Conservation (phyloP, 2,888 invertebrate genomes). For the Melinopterus prodromus region DNA sequence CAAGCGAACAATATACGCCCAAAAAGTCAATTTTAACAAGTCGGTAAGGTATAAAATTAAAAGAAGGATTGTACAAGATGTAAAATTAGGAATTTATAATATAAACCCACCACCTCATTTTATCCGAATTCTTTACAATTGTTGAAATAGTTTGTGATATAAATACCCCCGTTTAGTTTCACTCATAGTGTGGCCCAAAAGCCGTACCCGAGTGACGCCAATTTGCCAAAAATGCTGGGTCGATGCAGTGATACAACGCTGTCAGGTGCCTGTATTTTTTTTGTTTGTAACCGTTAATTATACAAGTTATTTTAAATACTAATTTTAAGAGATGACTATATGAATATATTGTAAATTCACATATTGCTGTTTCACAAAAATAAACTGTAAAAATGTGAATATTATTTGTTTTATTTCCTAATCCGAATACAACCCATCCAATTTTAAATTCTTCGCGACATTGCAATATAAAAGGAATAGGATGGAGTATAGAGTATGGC, state of each 20-base stretch:
- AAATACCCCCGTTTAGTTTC: constrained; percentile 11
- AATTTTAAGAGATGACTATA: constrained; percentile 60
- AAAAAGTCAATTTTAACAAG: neutral
- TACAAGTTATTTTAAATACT: constrained; percentile 55
- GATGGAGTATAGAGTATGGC: no score
- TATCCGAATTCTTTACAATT: constrained; percentile 40
- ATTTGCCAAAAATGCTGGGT: neutral
- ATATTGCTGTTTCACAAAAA: constrained; percentile 61
- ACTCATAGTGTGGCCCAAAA: neutral
- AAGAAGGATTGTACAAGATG: neutral
- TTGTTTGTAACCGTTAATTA: constrained; percentile 56
- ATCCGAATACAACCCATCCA: neutral
- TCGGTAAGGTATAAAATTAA: neutral
- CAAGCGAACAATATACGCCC: neutral
- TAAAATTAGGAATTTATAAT: neutral
- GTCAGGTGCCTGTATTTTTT: constrained; percentile 60
- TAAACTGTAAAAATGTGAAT: constrained; percentile 50
- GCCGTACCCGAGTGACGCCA: neutral
- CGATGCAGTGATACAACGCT: constrained; percentile 46
- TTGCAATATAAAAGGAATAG: no score
- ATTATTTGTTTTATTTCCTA: constrained; percentile 21
- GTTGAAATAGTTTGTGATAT: constrained; percentile 39
- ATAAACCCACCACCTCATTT: constrained; percentile 38
- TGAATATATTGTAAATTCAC: constrained; percentile 58
- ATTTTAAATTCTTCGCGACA: neutral